A percentile compares a stretch with the other conserved stretches of the same genome.
These are phyloP conservation scores for Armadillidium nasatum DNA, from an alignment of 1,140 invertebrate genomes.

Conservation along the genomic window DNA sequence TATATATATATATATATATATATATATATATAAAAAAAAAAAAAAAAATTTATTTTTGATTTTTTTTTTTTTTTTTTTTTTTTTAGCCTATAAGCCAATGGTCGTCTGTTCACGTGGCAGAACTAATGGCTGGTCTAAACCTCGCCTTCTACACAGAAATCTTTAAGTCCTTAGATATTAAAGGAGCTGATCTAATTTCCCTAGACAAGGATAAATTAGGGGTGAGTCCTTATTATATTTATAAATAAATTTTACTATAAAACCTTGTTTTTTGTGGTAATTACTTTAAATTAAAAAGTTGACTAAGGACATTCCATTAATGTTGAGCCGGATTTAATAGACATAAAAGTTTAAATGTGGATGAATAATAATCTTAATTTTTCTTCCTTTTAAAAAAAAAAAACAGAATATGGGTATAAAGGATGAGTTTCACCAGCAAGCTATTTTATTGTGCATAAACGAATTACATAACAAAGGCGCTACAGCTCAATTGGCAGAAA, in stretches of 20 bases:
- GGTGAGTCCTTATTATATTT: too few relatives aligned
- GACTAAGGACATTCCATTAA: too few relatives aligned
- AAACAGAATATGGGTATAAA: conserved; percentile 69
- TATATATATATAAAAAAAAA: background rate
- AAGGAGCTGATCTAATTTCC: conserved; percentile 61
- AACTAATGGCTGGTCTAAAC: conserved; percentile 69
- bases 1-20: conserved; percentile 4
- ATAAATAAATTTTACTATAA: too few relatives aligned
- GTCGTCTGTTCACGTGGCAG: conserved; percentile 64
- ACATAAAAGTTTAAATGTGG: too few relatives aligned
- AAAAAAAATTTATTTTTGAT: too few relatives aligned
- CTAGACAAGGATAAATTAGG: conserved; percentile 65
- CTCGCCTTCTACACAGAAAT: conserved; percentile 61
- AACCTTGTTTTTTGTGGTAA: background rate
- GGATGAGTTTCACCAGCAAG: conserved; percentile 69
- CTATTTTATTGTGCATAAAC: conserved; percentile 65
- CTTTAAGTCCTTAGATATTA: conserved; percentile 67
- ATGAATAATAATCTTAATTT: too few relatives aligned
- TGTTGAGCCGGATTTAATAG: too few relatives aligned
- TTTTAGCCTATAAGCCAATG: conserved; percentile 65
- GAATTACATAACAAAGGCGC: conserved; percentile 53
- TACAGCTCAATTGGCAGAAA: conserved; percentile 23
- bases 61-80: conserved; percentile 43
- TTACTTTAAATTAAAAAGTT: too few relatives aligned
- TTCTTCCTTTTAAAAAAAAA: too few relatives aligned